Percentiles rank a stretch among this genome's conserved stretches.
phyloP scores from a whole-genome alignment of 2,113 vertebrate genomes.

The Axis porcinus region DNA sequence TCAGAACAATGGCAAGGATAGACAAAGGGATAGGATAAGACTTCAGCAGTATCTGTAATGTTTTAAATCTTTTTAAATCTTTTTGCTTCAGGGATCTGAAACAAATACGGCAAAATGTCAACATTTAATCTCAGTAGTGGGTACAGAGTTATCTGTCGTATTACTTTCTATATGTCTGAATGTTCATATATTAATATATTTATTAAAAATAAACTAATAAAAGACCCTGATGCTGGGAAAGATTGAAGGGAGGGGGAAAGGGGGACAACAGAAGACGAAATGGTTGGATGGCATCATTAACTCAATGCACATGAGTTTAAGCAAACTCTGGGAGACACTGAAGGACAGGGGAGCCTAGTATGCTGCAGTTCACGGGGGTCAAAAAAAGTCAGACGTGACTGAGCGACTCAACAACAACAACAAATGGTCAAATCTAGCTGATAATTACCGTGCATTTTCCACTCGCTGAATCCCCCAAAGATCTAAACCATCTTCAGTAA shows the following conservation, averaged over 20 bases:
- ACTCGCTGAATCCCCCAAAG: constrained; percentile 95
- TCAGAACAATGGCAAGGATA: background rate
- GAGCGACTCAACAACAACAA: background rate
- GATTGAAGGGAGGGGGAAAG: background rate
- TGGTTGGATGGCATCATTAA: background rate
- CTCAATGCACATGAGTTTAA: background rate
- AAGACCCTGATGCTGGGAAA: background rate
- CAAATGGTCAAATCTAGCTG: constrained; percentile 2
- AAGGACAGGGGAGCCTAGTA: background rate
- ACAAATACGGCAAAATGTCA: background rate
- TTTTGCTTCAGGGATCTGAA: background rate
- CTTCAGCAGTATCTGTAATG: background rate
- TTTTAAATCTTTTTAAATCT: constrained; percentile 14
- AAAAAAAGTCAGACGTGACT: background rate
- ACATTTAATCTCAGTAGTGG: background rate
- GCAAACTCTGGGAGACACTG: background rate
- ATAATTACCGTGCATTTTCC: constrained; percentile 87
- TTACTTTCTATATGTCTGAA: background rate
- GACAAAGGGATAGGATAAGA: background rate
- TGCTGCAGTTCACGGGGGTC: background rate
- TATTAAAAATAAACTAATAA: background rate
- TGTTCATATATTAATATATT: background rate
- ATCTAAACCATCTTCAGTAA: constrained; percentile 97
- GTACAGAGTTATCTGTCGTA: background rate
- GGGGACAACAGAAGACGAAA: background rate